These are phyloP conservation scores for Cosmorhoe ocellata DNA, from an alignment of 2,888 invertebrate species.

Conservation along the genomic window DNA sequence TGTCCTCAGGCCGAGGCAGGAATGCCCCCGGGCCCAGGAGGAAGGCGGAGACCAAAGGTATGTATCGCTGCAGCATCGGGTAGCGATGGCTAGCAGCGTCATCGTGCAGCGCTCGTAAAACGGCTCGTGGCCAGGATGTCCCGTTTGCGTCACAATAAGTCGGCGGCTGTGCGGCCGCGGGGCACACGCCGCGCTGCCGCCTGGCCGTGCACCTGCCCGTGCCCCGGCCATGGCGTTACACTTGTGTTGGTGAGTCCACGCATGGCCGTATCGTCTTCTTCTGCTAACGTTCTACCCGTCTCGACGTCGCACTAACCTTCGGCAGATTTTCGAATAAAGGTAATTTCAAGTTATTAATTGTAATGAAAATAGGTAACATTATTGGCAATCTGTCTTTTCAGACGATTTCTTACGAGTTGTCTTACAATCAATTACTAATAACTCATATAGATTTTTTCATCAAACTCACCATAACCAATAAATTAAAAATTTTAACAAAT, in stretches of 20 bases:
- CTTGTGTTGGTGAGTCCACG: conserved; percentile 76
- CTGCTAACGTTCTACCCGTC: conserved; percentile 46
- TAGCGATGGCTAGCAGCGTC: conserved; percentile 39
- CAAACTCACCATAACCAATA: no score
- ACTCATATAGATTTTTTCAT: no score
- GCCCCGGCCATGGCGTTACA: conserved; percentile 47
- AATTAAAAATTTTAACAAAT: no score
- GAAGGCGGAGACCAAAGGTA: conserved; percentile 89
- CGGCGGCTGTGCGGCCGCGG: conserved; percentile 35
- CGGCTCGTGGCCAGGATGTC: conserved; percentile 56
- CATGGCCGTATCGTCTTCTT: conserved; percentile 33
- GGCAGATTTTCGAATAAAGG: conserved; percentile 1
- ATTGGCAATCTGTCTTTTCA: no score
- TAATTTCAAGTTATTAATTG: conserved; percentile 1
- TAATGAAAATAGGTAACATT: no score
- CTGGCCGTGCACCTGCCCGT: conserved; percentile 40
- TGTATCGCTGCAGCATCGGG: conserved; percentile 41
- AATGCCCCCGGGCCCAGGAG: conserved; percentile 91
- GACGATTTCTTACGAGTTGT: no score
- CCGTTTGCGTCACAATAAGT: conserved; percentile 50
- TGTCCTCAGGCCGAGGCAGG: conserved; percentile 98
- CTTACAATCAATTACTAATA: no score
- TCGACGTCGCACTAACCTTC: conserved; percentile 30
- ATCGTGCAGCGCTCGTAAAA: conserved; percentile 48
- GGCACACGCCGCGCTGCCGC: conserved; percentile 42